phyloP scores from a whole-genome alignment of 2,113 vertebrate genomes.

The Nyctereutes procyonoides region DNA sequence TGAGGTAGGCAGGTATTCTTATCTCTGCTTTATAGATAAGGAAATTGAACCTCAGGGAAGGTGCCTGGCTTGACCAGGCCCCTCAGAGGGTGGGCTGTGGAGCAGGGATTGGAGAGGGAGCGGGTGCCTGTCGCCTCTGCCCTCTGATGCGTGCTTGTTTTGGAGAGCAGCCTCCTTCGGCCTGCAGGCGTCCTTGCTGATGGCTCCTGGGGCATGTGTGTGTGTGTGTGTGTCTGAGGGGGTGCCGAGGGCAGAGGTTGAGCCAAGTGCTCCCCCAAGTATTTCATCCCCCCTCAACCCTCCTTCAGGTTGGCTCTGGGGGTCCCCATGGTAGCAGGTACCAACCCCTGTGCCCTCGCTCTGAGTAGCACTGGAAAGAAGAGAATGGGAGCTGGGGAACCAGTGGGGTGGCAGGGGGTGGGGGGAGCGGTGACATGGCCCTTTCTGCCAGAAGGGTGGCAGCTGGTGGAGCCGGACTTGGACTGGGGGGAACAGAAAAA shows the following conservation, averaged over 20 bases:
- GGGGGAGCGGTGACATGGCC: not conserved
- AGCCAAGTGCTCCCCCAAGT: not conserved
- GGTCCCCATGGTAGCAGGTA: not conserved
- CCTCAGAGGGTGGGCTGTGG: not conserved
- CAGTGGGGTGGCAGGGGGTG: rapidly evolving
- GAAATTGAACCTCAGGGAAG: not conserved
- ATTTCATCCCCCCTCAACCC: not conserved
- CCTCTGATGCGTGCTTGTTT: not conserved
- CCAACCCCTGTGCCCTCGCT: not conserved
- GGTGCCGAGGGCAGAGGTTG: not conserved
- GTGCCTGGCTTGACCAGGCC: not conserved
- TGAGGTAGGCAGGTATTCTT: conserved; percentile 28
- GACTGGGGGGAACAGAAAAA: not conserved
- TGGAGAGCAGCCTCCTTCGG: not conserved
- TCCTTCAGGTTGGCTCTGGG: not conserved
- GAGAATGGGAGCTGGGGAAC: not conserved
- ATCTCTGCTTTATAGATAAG: conserved; percentile 66
- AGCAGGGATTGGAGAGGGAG: not conserved
- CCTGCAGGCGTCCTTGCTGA: not conserved
- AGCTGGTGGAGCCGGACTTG: not conserved
- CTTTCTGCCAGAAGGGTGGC: not conserved
- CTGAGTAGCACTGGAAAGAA: not conserved
- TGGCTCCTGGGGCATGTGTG: not conserved
- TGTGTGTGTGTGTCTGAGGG: not conserved
- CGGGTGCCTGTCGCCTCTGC: not conserved